phyloP scores from a whole-genome alignment of 2,113 vertebrate species.

The Cyanoderma ruficeps region DNA sequence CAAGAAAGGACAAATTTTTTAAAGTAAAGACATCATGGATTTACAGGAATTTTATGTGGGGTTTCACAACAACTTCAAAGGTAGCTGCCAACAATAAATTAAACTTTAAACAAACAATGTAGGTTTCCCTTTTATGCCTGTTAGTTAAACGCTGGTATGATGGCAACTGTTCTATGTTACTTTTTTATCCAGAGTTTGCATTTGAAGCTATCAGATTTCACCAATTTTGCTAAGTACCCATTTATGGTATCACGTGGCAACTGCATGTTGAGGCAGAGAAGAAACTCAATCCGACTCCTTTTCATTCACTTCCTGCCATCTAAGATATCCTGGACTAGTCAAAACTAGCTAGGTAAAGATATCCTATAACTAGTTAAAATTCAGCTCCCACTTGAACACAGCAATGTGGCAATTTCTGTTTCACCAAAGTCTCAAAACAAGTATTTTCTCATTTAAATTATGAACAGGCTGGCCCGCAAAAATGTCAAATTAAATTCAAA shows the following conservation, averaged over 20 bases:
- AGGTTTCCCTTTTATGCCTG: not conserved
- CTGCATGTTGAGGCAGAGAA: slow-evolving; percentile 9
- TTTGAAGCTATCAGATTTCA: slow-evolving; percentile 70
- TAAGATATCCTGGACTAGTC: not conserved
- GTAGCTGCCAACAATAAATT: slow-evolving; percentile 42
- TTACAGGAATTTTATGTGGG: slow-evolving; percentile 2
- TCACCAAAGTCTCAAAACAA: not conserved
- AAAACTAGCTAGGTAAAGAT: not conserved
- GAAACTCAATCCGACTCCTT: slow-evolving; percentile 66
- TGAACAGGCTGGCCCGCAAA: not conserved
- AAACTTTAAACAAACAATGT: slow-evolving; percentile 24
- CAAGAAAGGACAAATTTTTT: not conserved
- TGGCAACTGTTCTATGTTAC: slow-evolving; percentile 19
- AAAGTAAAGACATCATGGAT: not conserved
- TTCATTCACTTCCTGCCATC: slow-evolving; percentile 46
- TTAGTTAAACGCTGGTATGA: not conserved
- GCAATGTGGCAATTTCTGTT: not conserved
- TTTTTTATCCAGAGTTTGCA: slow-evolving; percentile 65
- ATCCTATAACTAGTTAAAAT: not conserved
- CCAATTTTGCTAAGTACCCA: slow-evolving; percentile 58
- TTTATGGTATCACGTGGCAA: slow-evolving; percentile 73
- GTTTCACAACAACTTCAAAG: slow-evolving; percentile 1
- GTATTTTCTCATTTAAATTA: not conserved
- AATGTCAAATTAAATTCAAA: not conserved
- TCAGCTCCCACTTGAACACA: not conserved